Evolutionary conservation across 2,888 invertebrate genomes (phyloP).

Genomic region (Platypus cylindrus): DNA sequence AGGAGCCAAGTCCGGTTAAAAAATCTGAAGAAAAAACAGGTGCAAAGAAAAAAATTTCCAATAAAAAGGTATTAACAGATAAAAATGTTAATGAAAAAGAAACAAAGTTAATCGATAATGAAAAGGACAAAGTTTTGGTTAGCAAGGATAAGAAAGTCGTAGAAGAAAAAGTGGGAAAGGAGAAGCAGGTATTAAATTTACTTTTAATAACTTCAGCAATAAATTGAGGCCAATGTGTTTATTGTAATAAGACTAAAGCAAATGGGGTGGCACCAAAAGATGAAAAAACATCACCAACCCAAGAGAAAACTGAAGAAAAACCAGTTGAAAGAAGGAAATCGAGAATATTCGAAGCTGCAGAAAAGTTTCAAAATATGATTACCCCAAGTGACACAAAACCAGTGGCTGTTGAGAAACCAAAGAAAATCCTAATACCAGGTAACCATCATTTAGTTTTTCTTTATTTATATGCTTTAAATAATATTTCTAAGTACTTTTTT

Average conservation of each 20-base stretch:
- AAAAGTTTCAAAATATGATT: slow-evolving; percentile 51
- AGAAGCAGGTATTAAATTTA: slow-evolving; percentile 5
- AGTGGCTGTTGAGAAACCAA: slow-evolving; percentile 44
- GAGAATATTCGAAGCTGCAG: slow-evolving; percentile 56
- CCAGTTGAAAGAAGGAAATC: slow-evolving; percentile 50
- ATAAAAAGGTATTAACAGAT: slow-evolving; percentile 31
- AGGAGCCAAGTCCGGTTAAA: slow-evolving; percentile 19
- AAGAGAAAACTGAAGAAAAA: slow-evolving; percentile 25
- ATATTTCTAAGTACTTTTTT: background rate
- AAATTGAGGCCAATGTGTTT: no score
- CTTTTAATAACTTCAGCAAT: background rate
- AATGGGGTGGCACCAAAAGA: slow-evolving; percentile 17
- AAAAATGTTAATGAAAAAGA: slow-evolving; percentile 28
- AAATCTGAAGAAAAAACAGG: slow-evolving; percentile 23
- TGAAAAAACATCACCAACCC: slow-evolving; percentile 19
- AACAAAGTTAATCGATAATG: slow-evolving; percentile 14
- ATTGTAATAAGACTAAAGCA: slow-evolving; percentile 16
- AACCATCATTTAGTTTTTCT: slow-evolving; percentile 1
- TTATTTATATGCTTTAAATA: no score
- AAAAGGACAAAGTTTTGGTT: slow-evolving; percentile 8
- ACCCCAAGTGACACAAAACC: slow-evolving; percentile 29
- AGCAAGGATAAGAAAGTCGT: slow-evolving; percentile 6
- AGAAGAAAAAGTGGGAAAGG: slow-evolving; percentile 5
- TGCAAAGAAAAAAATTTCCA: slow-evolving; percentile 27
- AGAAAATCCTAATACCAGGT: slow-evolving; percentile 39